These are phyloP conservation scores for Glaucidium brasilianum DNA, from an alignment of 2,113 vertebrate genomes.

Conservation along the genomic window DNA sequence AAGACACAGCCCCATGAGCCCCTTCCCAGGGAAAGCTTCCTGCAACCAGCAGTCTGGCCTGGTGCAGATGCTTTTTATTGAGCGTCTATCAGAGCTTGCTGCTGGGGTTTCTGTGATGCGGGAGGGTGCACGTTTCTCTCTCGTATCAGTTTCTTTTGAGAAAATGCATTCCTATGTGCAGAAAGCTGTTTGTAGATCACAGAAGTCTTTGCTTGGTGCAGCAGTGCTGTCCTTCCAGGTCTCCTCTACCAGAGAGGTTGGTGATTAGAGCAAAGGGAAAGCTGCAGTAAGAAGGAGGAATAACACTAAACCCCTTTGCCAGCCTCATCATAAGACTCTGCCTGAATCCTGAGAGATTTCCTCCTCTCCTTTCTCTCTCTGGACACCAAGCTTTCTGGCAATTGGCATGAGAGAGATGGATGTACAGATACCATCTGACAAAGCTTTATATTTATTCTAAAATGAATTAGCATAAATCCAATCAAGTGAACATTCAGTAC, in stretches of 20 bases:
- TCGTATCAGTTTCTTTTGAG: not conserved
- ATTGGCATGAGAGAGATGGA: not conserved
- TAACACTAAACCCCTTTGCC: not conserved
- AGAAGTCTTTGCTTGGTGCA: not conserved
- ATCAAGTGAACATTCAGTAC: accelerated
- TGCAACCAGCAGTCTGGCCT: not conserved
- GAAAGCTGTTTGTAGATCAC: not conserved
- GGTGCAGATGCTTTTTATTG: not conserved
- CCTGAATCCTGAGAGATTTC: not conserved
- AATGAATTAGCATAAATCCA: not conserved
- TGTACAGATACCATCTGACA: not conserved
- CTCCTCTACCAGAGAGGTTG: not conserved
- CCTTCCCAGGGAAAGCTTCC: not conserved
- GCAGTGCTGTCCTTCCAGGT: not conserved
- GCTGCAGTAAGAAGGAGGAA: not conserved
- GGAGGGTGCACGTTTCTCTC: not conserved
- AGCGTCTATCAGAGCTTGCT: not conserved
- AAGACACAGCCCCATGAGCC: not conserved
- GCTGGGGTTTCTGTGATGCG: not conserved
- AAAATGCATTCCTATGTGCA: not conserved
- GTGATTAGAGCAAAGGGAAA: not conserved
- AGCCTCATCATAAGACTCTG: not conserved
- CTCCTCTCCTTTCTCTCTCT: not conserved
- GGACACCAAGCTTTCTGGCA: not conserved
- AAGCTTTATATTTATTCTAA: not conserved